Base-by-base conservation (phyloP, 1,140 invertebrate genomes). In the Monochamus saltuarius region DNA sequence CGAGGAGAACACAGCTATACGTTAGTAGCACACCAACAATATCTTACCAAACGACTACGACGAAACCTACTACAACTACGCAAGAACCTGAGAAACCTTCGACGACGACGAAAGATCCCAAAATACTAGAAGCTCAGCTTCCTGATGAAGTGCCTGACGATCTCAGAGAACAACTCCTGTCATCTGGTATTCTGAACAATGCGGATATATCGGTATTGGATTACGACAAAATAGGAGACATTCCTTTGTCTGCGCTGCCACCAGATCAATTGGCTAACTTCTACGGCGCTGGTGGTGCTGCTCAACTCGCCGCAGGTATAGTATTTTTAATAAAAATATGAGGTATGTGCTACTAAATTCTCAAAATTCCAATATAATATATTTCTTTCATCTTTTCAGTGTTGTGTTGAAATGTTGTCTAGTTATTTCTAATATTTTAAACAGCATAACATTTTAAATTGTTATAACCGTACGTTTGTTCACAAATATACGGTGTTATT, bases 71-170 rank as follows among this genome's bases (percentile, higher is more conserved):
- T 64, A 50, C 80, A 78, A 64, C 68, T 72, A 53, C 75, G 69
- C 34, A 55, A 62, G 56, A 56, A 51, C 60, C 69, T 66, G 70
- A 75, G 42, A 75, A 78, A 54, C 70, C 78, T 35, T 76, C 78
- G 67, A 68, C 76, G 36, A 78, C 71, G 17, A 76, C 70, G 1
- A 73, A 72, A 55, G 73, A 74, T 68, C 63, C 64, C 49, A 79
- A 80, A 67, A 80, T 73, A 74, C 80, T 77, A 67, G 73, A 82
- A 14, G 78, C 84, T 39, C 81, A 89, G 73, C 77, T 94, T 17
- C 91, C 91, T 7, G 89, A 91, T 72, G 91, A 94, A 80, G 90
- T 94, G 7, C 91, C 91, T 1, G 90, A 92, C 54, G 90, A 93
- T 73, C 81, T 94, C 36, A 83, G 90, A 46, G 82, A 92, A 72